Evolutionary conservation across 2,888 invertebrate genomes (phyloP).

Genomic region (Zygogramma bicolorata): DNA sequence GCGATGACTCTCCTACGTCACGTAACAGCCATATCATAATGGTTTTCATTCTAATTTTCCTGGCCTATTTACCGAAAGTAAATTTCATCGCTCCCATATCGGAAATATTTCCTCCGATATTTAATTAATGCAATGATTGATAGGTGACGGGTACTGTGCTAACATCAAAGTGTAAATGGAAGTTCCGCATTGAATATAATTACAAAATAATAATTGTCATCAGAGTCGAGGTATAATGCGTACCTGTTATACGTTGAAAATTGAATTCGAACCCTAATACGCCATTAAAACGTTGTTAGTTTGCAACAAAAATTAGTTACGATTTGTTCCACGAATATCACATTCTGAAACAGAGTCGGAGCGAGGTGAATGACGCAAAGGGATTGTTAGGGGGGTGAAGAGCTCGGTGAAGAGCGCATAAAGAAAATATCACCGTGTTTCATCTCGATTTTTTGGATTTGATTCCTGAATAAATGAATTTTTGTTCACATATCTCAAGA

Average conservation of each 20-base stretch:
- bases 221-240: background rate
- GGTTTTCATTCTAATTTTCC: no score
- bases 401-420: no score
- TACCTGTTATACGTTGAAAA: background rate
- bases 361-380: background rate
- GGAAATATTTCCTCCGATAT: constrained; percentile 4
- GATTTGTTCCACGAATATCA: background rate
- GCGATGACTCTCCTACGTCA: no score
- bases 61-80: no score
- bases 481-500: no score
- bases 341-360: background rate
- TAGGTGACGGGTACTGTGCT: constrained; percentile 1
- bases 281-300: background rate
- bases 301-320: background rate
- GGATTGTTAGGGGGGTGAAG: background rate
- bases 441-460: no score
- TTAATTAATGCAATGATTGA: background rate
- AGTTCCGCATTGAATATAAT: constrained; percentile 1
- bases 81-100: background rate
- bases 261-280: background rate
- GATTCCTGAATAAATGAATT: no score
- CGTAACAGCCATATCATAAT: no score
- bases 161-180: constrained; percentile 1
- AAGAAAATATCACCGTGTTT: no score
- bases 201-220: constrained; percentile 3